Percentiles rank a stretch among this genome's conserved stretches.
Conservation (phyloP, 2,888 invertebrate genomes). For the Rotaria sp. region DNA sequence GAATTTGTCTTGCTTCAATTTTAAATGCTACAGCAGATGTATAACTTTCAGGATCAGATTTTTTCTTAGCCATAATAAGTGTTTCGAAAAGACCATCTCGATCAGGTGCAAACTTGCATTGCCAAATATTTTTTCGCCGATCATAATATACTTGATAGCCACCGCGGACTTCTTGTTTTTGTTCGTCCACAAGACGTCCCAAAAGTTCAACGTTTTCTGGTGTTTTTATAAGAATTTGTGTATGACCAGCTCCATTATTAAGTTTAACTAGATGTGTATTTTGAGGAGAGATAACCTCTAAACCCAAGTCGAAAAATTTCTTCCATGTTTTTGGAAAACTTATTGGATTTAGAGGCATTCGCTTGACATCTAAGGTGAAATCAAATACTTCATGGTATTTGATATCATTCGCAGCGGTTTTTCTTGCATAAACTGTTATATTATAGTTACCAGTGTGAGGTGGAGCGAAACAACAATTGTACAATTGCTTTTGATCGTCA, state of each 20-base stretch:
- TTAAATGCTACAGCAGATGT: neutral
- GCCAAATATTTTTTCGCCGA: neutral
- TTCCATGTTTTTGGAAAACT: slow-evolving; percentile 17
- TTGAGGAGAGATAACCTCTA: neutral
- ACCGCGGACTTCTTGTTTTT: neutral
- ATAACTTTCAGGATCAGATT: neutral
- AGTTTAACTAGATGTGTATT: slow-evolving; percentile 1
- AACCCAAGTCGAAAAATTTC: neutral
- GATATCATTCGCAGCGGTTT: no score
- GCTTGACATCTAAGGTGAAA: neutral
- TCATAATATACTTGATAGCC: neutral
- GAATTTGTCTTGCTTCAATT: neutral
- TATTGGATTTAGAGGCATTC: neutral
- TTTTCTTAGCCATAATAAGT: neutral
- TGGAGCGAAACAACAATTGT: neutral
- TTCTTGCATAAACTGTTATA: slow-evolving; percentile 2
- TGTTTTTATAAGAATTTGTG: neutral
- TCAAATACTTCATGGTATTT: neutral
- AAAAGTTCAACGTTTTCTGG: neutral
- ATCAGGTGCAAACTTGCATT: neutral
- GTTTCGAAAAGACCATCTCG: neutral
- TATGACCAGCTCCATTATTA: neutral
- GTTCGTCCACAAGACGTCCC: neutral
- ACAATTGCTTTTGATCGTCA: neutral
- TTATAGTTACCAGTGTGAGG: neutral